Base-by-base conservation (phyloP, 2,797 vertebrate species). In the Chloroceryle amazona region DNA sequence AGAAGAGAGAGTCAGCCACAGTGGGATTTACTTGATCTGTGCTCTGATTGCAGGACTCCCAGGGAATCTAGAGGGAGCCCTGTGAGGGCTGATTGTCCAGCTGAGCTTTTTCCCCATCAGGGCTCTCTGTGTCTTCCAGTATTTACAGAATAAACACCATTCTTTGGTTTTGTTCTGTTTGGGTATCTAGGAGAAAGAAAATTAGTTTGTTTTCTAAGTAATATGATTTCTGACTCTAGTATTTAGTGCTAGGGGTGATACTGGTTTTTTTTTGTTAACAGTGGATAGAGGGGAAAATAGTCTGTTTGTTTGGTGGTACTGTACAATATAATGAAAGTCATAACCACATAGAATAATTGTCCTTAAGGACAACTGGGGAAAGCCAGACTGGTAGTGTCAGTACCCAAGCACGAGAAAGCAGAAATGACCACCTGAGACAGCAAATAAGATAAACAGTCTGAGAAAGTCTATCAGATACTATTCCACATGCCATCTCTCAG, bases 141-240 rank as follows among this genome's bases (percentile, higher is more conserved):
- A 57, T 67, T 93, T 82, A 61, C n/a, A 90, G 51, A 93, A 85
- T 6, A 82, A 94, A 66, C 47, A 76, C 9, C 13, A 6, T 39
- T 26, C 9, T 80, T 80, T 46, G 18, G 18, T 49, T 84, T 94
- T 93, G 17, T 44, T 84, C 31, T 37, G 5, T 33, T 51, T n/a
- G 3, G 1, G 0, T 44, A 91, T 82, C 78, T 39, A 44, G 13
- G 54, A 46, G 88, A 90, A 92, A 89, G 61, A 90, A 86, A 93
- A 89, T 10, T 13, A 79, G 71, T 81, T 88, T 92, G 8, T 81
- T 95, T 87, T 78, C 57, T 49, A 82, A 58, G 57, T 93, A 92
- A 87, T 87, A 33, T 18, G 41, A 95, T 96, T 95, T 93, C 74
- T 85, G 90, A 89, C 81, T 76, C 15, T 52, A 80, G 57, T 46